Evolutionary conservation across 2,888 invertebrate species (phyloP).

Genomic region (Onthophagus sagittarius): DNA sequence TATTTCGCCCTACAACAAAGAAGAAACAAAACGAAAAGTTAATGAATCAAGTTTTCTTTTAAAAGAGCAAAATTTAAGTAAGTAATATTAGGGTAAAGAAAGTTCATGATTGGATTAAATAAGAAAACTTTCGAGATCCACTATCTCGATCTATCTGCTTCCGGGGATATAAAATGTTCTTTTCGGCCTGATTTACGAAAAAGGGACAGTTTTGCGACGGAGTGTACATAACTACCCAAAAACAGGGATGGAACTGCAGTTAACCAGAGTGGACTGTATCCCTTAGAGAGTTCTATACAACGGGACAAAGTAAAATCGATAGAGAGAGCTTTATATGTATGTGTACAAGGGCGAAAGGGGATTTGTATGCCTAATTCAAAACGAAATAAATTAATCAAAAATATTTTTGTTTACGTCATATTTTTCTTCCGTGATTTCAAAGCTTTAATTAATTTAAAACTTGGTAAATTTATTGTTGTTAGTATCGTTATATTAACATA

Average conservation of each 20-base stretch:
- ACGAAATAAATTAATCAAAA: too few relatives aligned
- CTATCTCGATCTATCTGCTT: too few relatives aligned
- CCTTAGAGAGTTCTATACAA: background rate
- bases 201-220: background rate
- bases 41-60: too few relatives aligned
- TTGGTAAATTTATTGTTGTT: too few relatives aligned
- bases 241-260: background rate
- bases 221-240: background rate
- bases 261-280: background rate
- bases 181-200: background rate
- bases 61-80: too few relatives aligned
- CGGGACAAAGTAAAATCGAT: background rate
- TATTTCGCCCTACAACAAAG: slow-evolving; percentile 45
- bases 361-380: background rate
- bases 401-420: too few relatives aligned
- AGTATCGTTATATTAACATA: too few relatives aligned
- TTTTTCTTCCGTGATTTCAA: too few relatives aligned
- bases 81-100: too few relatives aligned
- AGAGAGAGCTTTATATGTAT: background rate
- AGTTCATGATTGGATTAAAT: too few relatives aligned
- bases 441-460: too few relatives aligned
- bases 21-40: background rate
- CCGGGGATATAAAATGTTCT: background rate
- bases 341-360: background rate
- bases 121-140: too few relatives aligned